Evolutionary conservation across 2,113 vertebrate genomes (phyloP).

Genomic region (Rhipidura dahli): DNA sequence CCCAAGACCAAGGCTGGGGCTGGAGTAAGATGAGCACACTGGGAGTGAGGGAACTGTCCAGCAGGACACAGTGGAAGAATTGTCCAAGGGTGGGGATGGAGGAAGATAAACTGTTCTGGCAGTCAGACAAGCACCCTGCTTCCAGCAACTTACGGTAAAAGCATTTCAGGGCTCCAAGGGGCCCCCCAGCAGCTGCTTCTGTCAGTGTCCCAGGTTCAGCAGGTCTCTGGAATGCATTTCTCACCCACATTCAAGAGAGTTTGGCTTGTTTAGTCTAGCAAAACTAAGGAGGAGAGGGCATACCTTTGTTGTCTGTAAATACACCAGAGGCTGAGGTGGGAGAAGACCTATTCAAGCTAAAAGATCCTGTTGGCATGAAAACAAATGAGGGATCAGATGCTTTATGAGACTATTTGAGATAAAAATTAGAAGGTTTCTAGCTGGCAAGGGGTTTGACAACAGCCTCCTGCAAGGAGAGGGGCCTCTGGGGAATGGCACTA

Average conservation of each 20-base stretch:
- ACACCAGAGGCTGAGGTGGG: neutral
- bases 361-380: slow-evolving; percentile 24
- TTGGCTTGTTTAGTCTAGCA: slow-evolving; percentile 45
- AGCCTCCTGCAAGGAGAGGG: neutral
- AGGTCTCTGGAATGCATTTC: slow-evolving; percentile 23
- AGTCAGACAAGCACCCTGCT: neutral
- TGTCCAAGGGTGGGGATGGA: neutral
- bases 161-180: neutral
- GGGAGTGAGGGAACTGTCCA: slow-evolving; percentile 13
- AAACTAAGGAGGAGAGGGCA: slow-evolving; percentile 16
- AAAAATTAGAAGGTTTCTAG: neutral
- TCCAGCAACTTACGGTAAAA: neutral
- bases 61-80: neutral
- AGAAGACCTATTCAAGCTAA: neutral
- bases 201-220: neutral
- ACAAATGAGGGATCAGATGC: neutral
- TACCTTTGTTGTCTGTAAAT: slow-evolving; percentile 43
- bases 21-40: neutral
- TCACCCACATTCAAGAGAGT: slow-evolving; percentile 13
- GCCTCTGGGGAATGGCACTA: neutral
- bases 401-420: neutral
- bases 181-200: neutral
- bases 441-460: neutral
- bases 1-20: accelerated
- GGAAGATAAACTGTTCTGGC: neutral